phyloP scores from a whole-genome alignment of 1,140 invertebrate species.

The Cryptotermes secundus region DNA sequence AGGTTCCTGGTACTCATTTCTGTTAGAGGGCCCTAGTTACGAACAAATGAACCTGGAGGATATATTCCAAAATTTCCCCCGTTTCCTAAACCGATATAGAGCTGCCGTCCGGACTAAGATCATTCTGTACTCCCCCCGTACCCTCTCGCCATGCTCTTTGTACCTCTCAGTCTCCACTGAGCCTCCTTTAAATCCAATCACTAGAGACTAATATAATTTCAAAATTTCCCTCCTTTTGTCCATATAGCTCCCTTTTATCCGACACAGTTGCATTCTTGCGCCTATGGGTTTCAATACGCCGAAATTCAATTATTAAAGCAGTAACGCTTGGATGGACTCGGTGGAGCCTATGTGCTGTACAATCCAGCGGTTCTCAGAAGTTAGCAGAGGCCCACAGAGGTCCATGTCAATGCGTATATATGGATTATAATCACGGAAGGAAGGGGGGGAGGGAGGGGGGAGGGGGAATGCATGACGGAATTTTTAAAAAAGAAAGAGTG shows the following conservation, averaged over 20 bases:
- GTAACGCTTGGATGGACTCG: not conserved
- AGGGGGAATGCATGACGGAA: not conserved
- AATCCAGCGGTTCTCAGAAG: not conserved
- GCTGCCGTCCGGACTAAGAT: too few relatives aligned
- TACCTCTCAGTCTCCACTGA: not conserved
- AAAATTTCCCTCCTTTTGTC: not conserved
- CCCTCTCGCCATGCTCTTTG: not conserved
- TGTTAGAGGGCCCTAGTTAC: too few relatives aligned
- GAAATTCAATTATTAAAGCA: constrained; percentile 7
- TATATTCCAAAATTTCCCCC: not conserved
- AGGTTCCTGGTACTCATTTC: too few relatives aligned
- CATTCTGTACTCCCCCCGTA: too few relatives aligned
- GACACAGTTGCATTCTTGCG: not conserved
- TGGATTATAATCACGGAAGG: not conserved
- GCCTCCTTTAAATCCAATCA: not conserved
- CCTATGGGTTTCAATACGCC: not conserved
- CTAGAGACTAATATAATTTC: not conserved
- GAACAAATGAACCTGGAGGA: too few relatives aligned
- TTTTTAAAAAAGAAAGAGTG: not conserved
- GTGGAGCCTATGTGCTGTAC: not conserved
- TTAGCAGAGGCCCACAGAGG: not conserved
- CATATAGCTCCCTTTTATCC: not conserved
- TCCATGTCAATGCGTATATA: not conserved
- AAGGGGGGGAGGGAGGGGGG: not conserved
- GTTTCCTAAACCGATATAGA: not conserved